Base-by-base conservation (phyloP, 2,888 invertebrate genomes). In the Dermolepida albohirtum region DNA sequence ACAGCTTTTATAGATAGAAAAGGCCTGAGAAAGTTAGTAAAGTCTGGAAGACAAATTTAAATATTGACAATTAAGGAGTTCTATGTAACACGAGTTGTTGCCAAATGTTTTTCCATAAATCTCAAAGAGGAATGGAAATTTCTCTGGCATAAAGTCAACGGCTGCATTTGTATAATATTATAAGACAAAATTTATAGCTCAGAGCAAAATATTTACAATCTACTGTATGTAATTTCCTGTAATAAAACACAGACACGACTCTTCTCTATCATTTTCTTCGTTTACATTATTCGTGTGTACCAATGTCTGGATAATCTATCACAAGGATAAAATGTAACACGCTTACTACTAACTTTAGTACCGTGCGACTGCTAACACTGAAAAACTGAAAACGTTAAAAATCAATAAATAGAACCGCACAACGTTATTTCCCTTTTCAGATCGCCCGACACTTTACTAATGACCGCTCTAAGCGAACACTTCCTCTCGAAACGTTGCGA, bases 211-310 rank as follows among this genome's bases (percentile, higher is more conserved):
- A 34, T 59, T 59, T 59, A 59, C 59, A 59, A 47, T 44, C 44
- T 59, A 44, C 44, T 59, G 47, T 44, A 59, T 47, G 59, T 59
- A 59, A 59, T 59, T 59, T 59, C 59, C 59, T 29, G 59, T 59
- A 59, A 59, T 59, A 59, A 59, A 59, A 47, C 59, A 59, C 47
- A 47, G 47, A 47, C 47, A 29, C 29, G 29, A 44, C 59, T 47
- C 44, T 47, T 29, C 44, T 59, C 44, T 59, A 47, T 59, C 29
- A 47, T 59, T 59, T 59, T 34, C 59, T 59, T 59, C 14, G 47
- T 59, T 47, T 44, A 47, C 47, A 59, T 57, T 22, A 57, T 34
- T 47, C 29, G 47, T 47, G 14, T 44, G n/a, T 57, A 59, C 44
- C 47, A 34, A 47, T 47, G 47, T 59, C 34, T 34, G 47, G 16